These are phyloP conservation scores for Digitonthophagus gazella DNA, from an alignment of 2,888 invertebrate genomes.

Conservation along the genomic window DNA sequence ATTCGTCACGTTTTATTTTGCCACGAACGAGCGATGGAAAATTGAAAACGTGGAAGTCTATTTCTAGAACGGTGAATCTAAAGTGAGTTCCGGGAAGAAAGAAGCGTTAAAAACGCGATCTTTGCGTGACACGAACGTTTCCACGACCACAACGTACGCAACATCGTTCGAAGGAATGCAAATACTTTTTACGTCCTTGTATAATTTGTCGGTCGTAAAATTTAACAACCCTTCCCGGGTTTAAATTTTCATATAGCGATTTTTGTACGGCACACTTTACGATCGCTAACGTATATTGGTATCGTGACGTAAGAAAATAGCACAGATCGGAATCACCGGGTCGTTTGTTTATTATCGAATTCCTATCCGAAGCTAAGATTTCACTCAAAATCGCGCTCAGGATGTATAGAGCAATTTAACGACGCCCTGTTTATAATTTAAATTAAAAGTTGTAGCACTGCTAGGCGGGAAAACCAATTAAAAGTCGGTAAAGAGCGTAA, in stretches of 20 bases:
- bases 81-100: neutral
- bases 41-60: neutral
- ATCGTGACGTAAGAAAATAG: no score
- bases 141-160: neutral
- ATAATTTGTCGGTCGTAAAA: neutral
- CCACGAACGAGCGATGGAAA: neutral
- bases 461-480: slow-evolving; percentile 20
- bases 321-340: no score
- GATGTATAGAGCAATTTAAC: neutral
- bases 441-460: slow-evolving; percentile 22
- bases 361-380: neutral
- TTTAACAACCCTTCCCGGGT: neutral
- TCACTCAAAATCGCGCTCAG: neutral
- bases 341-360: no score
- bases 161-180: neutral
- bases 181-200: neutral
- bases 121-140: neutral
- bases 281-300: no score
- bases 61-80: neutral
- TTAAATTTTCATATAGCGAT: no score
- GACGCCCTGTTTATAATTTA: slow-evolving; percentile 22
- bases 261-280: no score
- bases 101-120: neutral
- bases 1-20: neutral
- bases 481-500: slow-evolving; percentile 22